Evolutionary conservation across 2,888 invertebrate genomes (phyloP).

Genomic region (Scaptomyza cyrtandrae): DNA sequence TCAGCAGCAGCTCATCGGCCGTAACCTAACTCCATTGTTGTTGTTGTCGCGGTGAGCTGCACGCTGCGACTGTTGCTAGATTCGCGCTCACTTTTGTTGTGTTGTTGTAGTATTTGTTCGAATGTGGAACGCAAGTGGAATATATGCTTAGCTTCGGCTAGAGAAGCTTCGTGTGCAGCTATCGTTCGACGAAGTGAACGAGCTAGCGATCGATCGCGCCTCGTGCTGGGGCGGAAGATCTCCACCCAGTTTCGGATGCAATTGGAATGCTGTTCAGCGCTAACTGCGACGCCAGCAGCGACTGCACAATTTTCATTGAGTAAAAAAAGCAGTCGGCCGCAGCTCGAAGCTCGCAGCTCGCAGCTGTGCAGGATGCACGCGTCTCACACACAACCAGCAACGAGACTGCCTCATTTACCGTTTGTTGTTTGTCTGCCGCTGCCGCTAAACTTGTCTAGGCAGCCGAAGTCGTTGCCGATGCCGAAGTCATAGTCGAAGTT

Average conservation of each 20-base stretch:
- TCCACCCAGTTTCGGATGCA: constrained; percentile 83
- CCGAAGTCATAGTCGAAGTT: constrained; percentile 28
- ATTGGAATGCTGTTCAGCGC: constrained; percentile 74
- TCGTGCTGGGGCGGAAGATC: constrained; percentile 80
- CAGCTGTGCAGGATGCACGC: constrained; percentile 71
- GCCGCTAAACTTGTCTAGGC: constrained; percentile 71
- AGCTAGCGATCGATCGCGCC: constrained; percentile 18
- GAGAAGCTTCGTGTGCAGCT: constrained; percentile 23
- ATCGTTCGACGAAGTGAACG: constrained; percentile 21
- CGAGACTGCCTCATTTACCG: constrained; percentile 72
- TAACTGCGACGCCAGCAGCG: constrained; percentile 31
- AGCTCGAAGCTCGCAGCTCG: constrained; percentile 17
- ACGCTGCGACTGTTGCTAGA: constrained; percentile 58
- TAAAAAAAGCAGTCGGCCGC: constrained; percentile 56
- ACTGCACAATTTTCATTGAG: constrained; percentile 77
- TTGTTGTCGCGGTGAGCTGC: constrained; percentile 55
- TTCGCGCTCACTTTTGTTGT: constrained; percentile 68
- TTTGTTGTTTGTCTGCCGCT: constrained; percentile 55
- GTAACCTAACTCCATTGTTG: constrained; percentile 4
- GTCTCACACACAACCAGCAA: constrained; percentile 16
- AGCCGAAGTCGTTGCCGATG: constrained; percentile 32
- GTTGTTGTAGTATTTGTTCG: constrained; percentile 8
- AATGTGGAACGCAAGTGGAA: constrained; percentile 67
- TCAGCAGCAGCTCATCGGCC: constrained; percentile 13
- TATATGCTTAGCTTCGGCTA: constrained; percentile 45